Base-by-base conservation (phyloP, 2,113 vertebrate genomes). In the Melozone crissalis region DNA sequence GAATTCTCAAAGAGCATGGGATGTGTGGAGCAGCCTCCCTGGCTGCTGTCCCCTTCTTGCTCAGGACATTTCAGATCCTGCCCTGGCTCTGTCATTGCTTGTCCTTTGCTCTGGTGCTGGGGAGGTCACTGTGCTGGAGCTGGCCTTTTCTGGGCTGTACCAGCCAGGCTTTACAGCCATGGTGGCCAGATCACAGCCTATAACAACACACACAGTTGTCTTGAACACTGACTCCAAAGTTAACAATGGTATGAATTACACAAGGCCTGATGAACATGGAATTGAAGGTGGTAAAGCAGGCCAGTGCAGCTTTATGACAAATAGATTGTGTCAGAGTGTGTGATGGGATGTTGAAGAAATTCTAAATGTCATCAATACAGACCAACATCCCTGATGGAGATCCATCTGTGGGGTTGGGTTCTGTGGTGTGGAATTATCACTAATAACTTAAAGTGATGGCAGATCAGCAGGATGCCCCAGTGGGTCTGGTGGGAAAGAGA, bases 21-120 rank as follows among this genome's bases (percentile, higher is more conserved):
- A 7, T 1, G 0, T 24, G 58, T 41, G 54, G 18, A 35, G 15
- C 8, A 28, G 16, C 5, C 5, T 26, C 16, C 27, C 30, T 51
- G 47, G 1, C 21, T 31, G 10, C 31, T 62, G 49, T 23, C 6
- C 9, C 27, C 19, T 63, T 23, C 44, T 61, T 49, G 11, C 74
- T 57, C 0, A 0, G 66, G 71, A 2, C 13, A 3, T 41, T 61
- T 72, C 35, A 20, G 26, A 5, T n/a, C 9, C 0, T 46, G 54
- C 26, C 49, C 46, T 5, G 35, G 46, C 2, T 35, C 43, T 41
- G 13, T 28, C 41, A 3, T 11, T 30, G 5, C n/a, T 35, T 31
- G 22, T n/a, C 37, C 71, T 78, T 37, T 8, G 11, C 30, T 57
- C 44, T 17, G 7, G 0, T 57, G 30, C 62, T 52, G 37, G 23